Base-by-base conservation (phyloP, 2,888 invertebrate genomes). In the Petrophora chlorosata region DNA sequence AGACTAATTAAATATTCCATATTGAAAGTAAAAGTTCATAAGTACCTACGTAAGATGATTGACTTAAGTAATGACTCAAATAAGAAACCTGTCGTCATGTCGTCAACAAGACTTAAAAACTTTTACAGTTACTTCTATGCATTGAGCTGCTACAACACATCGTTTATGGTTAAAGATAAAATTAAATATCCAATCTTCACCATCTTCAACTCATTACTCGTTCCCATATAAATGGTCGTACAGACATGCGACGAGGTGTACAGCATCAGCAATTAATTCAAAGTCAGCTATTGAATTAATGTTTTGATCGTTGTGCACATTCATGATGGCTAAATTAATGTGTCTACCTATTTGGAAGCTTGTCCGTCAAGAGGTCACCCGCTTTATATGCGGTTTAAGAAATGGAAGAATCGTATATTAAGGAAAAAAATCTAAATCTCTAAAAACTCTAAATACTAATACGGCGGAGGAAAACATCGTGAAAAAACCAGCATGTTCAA, bases 311-410 rank as follows among this genome's bases (percentile, higher is more conserved):
- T 55, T 46, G 46, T 32, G 42, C 39, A 57, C 51, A 51, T 67
- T 35, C 63, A 63, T 70, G 67, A 72, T 70, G 61, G 65, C 60
- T 69, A 67, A 69, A 73, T 73, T 70, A 65, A 70, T 67, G 65
- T 72, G 65, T 71, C 73, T 70, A 64, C 70, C 38, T 65, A 62
- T 70, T 73, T 70, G 67, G 73, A 61, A 73, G 73, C 73, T 66
- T 55, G 63, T 55, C 71, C 63, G 60, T 71, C 71, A 63, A 63
- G 65, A 62, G 63, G 67, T 69, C 67, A 63, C 49, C n/a, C 53
- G 26, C 26, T 49, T 7, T 28, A 7, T 30, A 0, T 5, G n/a
- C n/a, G 47, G 55, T 47, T 4, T 30, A 61, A 65, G 54, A 16
- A 35, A 39, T 5, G 39, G 52, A 33, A 33, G 23, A 15, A 25